Evolutionary conservation across 2,888 invertebrate genomes (phyloP), one percentile per base, ranked within the genome.

Genomic region (Aleiodes testaceus): DNA sequence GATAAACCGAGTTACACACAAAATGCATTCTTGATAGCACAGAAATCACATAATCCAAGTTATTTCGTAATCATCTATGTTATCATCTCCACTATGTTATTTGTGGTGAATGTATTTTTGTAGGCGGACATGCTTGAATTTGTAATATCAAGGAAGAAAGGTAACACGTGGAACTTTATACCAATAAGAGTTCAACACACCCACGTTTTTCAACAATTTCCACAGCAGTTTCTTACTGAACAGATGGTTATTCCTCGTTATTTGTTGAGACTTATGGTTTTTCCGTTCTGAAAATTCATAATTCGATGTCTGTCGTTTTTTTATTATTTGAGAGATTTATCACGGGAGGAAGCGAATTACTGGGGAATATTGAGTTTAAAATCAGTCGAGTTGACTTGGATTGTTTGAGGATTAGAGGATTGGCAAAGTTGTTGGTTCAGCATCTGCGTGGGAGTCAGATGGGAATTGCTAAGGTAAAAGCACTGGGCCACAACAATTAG

Each of bases 401-500:
- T 36, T 36, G 36, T 11, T 36, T 9, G 11, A 36, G 36, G 36
- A 36, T 36, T 36, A 36, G 9, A 36, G 4, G 36, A 36, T 36
- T 36, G 36, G 7, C 2, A 9, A 63, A 59, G 45, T 55, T 47
- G 55, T 55, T 20, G 30, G 67, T 67, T 55, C n/a, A 67, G 20
- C 16, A 45, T 49, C 22, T n/a, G 70, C 61, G 70, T 70, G 70
- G 70, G 70, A 66, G 66, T 70, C 47, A 42, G 36, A 30, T 36
- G 55, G 20, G 42, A 61, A 59, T 47, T n/a, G 42, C 30, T 14
- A 42, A 66, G 61, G 71, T 71, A 71, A 71, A 71, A 66, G 61
- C 64, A 80, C 78, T 81, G 78, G 80, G 78, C 82, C 80, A 75
- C 50, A 74, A 74, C 80, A 82, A 83, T 81, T 82, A 82, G 81